Evolutionary conservation across 2,888 invertebrate genomes (phyloP), one percentile per base, ranked within the genome.

Genomic region (Linnaemya tessellans): DNA sequence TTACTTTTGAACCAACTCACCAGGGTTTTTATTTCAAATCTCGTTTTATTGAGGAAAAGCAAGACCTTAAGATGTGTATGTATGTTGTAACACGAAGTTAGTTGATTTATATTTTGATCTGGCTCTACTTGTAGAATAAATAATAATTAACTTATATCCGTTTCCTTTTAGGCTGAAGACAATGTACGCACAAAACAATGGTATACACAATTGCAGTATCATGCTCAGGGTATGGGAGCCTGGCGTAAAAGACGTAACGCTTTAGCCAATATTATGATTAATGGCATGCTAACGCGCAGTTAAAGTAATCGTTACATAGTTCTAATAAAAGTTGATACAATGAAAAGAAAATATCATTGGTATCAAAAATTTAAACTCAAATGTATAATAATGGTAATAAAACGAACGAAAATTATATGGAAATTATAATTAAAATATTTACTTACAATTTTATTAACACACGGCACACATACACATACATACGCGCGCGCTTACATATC

Each of bases 211-310:
- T 93, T 98, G 74, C 97, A 98, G 91, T 97, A 96, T 90, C 97
- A 98, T 92, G 97, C 97, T 30, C 97, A 97, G 91, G 97, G 98
- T 81, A 96, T 98, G 88, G 98, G 98, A 82, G 95, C 97, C 9
- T 98, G 98, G 98, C 94, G 98, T 73, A 96, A 96, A 91, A 94
- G 98, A 87, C 94, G 98, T 49, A 98, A 97, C 90, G 98, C 98
- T 8, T 94, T 98, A 89, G 98, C 98, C n/a, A 98, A 98, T 91
- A 98, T 98, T 88, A 98, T 98, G 98, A 98, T 98, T 90, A 97
- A 97, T 91, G 97, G 97, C 70, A 96, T 96, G 96, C 92, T 95
- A 88, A 83, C 87, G 80, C 81, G 87, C 56, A 87, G 82, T 81
- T 87, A 79, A 86, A 71, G 22, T 13, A 22, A 82, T 54, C 60